Conservation (phyloP, 2,797 vertebrate genomes). For the Potorous gilbertii region DNA sequence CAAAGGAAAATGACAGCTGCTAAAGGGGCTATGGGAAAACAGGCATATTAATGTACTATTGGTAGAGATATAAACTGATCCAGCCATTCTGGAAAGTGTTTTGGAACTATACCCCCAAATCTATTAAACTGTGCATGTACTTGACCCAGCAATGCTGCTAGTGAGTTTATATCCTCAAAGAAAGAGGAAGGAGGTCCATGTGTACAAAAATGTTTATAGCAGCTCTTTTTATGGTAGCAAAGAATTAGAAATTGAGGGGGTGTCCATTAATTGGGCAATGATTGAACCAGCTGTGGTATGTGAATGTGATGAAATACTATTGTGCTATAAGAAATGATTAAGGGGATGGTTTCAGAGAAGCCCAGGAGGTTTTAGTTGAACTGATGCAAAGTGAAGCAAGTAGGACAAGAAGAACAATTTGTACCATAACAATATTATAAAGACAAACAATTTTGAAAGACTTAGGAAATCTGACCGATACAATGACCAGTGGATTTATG, state of each 20-base stretch:
- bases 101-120: not conserved
- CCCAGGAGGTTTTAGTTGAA: not conserved
- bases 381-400: not conserved
- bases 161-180: not conserved
- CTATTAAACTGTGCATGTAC: not conserved
- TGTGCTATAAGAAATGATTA: not conserved
- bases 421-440: not conserved
- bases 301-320: not conserved
- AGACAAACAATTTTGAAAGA: not conserved
- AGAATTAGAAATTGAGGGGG: not conserved
- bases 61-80: not conserved
- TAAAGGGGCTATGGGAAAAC: not conserved
- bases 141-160: not conserved
- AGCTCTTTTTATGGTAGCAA: not conserved
- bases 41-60: not conserved
- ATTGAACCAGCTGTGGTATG: not conserved
- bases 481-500: not conserved
- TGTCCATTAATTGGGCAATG: not conserved
- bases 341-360: not conserved
- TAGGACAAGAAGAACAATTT: not conserved
- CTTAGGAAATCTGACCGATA: not conserved
- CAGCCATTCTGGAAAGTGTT: not conserved
- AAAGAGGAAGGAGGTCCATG: not conserved
- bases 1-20: not conserved
- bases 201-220: not conserved